Evolutionary conservation across 1,140 invertebrate species (phyloP).

Genomic region (Cherax quadricarinatus): DNA sequence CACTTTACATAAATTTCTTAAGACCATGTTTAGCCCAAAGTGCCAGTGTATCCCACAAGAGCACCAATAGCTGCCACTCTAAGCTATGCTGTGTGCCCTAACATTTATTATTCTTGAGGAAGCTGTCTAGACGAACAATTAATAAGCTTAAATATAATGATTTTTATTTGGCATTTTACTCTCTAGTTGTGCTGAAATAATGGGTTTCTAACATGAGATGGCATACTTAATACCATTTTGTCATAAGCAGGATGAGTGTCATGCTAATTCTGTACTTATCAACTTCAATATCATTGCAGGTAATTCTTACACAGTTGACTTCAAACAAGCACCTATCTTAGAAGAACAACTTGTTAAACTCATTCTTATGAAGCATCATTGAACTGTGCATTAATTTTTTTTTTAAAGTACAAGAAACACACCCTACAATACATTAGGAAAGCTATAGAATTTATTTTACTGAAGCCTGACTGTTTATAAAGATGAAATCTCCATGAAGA

Average conservation of each 20-base stretch:
- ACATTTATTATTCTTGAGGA: too few relatives aligned
- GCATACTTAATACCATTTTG: neutral
- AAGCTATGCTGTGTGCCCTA: too few relatives aligned
- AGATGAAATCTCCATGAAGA: neutral
- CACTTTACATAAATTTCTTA: too few relatives aligned
- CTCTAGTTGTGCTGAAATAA: neutral
- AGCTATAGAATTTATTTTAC: neutral
- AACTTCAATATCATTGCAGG: neutral
- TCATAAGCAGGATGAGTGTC: too few relatives aligned
- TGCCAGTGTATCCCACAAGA: too few relatives aligned
- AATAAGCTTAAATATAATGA: too few relatives aligned
- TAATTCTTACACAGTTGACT: neutral
- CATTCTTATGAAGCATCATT: neutral
- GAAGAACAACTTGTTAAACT: too few relatives aligned
- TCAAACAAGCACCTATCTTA: too few relatives aligned
- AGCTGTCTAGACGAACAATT: too few relatives aligned
- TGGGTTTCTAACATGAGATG: slow-evolving; percentile 29
- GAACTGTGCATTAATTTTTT: neutral
- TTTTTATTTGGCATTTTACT: too few relatives aligned
- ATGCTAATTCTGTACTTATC: neutral
- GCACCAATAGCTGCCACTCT: too few relatives aligned
- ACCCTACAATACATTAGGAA: neutral
- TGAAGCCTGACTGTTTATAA: neutral
- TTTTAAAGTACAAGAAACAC: neutral
- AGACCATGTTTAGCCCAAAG: too few relatives aligned